A percentile compares a stretch with the other conserved stretches of the same genome.
Conservation (phyloP, 2,888 invertebrate species). For the Apomyelois bistriatella region DNA sequence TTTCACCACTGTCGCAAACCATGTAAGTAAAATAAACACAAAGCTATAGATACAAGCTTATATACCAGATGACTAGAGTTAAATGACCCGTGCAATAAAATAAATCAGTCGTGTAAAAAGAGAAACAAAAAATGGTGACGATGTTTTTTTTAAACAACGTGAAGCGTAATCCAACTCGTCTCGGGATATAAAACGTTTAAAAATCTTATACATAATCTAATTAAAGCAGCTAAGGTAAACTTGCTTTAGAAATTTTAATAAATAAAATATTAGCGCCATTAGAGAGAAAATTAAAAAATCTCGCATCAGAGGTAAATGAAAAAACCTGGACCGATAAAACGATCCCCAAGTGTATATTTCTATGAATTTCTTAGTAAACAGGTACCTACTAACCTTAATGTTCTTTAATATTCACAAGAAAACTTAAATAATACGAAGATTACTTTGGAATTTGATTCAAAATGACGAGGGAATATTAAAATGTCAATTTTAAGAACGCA, state of each 20-base stretch:
- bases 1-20: too few relatives aligned
- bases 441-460: constrained; percentile 43
- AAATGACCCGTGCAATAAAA: too few relatives aligned
- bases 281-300: not conserved
- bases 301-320: constrained; percentile 1
- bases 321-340: constrained; percentile 2
- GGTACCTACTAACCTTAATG: not conserved
- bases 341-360: constrained; percentile 7
- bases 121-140: too few relatives aligned
- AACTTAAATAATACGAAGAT: constrained; percentile 37
- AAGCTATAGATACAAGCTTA: too few relatives aligned
- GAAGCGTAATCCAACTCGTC: not conserved
- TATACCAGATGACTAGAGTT: too few relatives aligned
- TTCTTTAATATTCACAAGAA: constrained; percentile 21
- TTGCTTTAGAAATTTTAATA: constrained; percentile 4
- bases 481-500: constrained; percentile 39
- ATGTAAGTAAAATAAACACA: too few relatives aligned
- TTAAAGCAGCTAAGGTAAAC: constrained; percentile 4
- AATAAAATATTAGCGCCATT: constrained; percentile 1
- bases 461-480: constrained; percentile 45
- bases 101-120: too few relatives aligned
- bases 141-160: too few relatives aligned
- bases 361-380: constrained; percentile 15
- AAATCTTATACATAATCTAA: not conserved
- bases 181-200: not conserved